These are phyloP conservation scores for Rhabdornis inornatus DNA, from an alignment of 2,113 vertebrate species.

Conservation along the genomic window DNA sequence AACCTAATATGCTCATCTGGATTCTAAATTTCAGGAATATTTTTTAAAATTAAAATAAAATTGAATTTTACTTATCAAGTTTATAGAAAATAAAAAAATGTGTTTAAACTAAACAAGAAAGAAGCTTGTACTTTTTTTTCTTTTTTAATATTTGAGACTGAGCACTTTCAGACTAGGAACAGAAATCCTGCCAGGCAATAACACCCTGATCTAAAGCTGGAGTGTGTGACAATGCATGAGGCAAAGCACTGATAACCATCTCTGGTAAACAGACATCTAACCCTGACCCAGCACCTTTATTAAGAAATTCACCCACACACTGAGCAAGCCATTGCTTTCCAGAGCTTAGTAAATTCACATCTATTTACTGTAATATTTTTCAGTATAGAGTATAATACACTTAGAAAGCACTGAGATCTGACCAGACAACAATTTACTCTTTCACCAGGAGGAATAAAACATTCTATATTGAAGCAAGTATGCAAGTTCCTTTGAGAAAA, in stretches of 20 bases:
- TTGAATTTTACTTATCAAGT: neutral
- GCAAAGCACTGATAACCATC: neutral
- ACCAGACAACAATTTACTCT: neutral
- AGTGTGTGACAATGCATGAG: neutral
- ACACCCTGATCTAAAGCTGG: neutral
- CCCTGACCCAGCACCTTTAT: neutral
- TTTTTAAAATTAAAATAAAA: neutral
- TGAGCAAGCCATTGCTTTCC: neutral
- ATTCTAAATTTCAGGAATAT: neutral
- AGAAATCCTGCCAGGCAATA: neutral
- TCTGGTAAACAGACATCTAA: neutral
- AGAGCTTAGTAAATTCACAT: neutral
- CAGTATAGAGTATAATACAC: neutral
- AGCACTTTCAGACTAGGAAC: neutral
- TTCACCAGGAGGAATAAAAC: neutral
- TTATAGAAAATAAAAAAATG: neutral
- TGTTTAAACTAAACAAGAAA: neutral
- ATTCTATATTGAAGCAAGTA: rapidly evolving
- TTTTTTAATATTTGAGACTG: neutral
- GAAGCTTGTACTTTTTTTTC: neutral
- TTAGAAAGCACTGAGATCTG: neutral
- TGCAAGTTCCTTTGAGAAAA: neutral
- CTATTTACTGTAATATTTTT: neutral
- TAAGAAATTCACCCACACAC: neutral
- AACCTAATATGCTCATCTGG: neutral